Percentiles rank a stretch among this genome's conserved stretches.
Evolutionary conservation across 2,113 vertebrate species (phyloP).

Genomic region (Scortum barcoo): DNA sequence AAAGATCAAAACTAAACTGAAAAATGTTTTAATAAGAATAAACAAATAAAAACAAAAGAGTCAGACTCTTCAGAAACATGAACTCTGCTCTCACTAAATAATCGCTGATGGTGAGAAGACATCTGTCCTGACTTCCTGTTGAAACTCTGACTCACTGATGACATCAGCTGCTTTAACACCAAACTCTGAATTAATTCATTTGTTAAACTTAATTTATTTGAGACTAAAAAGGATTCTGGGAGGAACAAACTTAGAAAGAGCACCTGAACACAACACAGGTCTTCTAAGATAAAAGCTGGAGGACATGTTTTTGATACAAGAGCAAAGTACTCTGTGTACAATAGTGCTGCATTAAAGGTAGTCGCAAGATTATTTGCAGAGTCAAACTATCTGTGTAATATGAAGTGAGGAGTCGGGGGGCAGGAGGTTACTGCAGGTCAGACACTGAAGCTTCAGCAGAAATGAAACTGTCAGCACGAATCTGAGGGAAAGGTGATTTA

Average conservation of each 20-base stretch:
- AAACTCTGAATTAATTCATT: not conserved
- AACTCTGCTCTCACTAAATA: not conserved
- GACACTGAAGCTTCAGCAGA: not conserved
- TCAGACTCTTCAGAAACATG: too few relatives aligned
- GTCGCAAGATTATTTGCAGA: too few relatives aligned
- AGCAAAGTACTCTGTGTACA: too few relatives aligned
- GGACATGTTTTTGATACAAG: not conserved
- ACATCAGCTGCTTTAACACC: not conserved
- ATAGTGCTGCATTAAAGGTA: not conserved
- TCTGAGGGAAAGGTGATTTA: not conserved
- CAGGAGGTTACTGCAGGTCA: conserved; percentile 10
- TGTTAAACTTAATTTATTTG: not conserved
- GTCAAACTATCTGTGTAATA: too few relatives aligned
- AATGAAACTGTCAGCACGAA: not conserved
- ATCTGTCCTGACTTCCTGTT: not conserved
- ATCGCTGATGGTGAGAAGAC: not conserved
- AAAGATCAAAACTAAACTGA: too few relatives aligned
- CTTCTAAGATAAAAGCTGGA: not conserved
- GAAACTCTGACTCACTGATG: not conserved
- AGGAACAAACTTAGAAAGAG: not conserved
- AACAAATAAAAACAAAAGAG: not conserved
- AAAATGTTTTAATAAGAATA: too few relatives aligned
- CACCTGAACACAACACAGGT: not conserved
- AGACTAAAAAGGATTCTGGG: not conserved
- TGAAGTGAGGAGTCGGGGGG: too few relatives aligned